A percentile compares a stretch with the other conserved stretches of the same genome.
phyloP scores from a whole-genome alignment of 2,113 vertebrate species.

The pig (Sus scrofa) region T2T-Sscrofa CM000819.6:134947001-134947500 shows the following conservation, averaged over 20 bases:
- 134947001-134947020: not conserved
- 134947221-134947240: too few relatives aligned
- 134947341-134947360: not conserved
- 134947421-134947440: not conserved
- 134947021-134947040: not conserved
- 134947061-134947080: conserved; percentile 10
- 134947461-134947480: not conserved
- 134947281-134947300: too few relatives aligned
- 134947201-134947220: too few relatives aligned
- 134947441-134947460: not conserved
- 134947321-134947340: too few relatives aligned
- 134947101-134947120: too few relatives aligned
- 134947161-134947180: too few relatives aligned
- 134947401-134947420: not conserved
- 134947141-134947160: too few relatives aligned
- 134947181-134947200: too few relatives aligned
- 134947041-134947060: not conserved
- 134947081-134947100: not conserved
- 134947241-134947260: too few relatives aligned
- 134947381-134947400: not conserved
- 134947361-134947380: not conserved
- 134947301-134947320: too few relatives aligned
- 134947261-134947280: too few relatives aligned
- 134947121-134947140: too few relatives aligned
- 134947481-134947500: not conserved